Conservation (phyloP, 1,140 invertebrate species). For the Triops cancriformis region DNA sequence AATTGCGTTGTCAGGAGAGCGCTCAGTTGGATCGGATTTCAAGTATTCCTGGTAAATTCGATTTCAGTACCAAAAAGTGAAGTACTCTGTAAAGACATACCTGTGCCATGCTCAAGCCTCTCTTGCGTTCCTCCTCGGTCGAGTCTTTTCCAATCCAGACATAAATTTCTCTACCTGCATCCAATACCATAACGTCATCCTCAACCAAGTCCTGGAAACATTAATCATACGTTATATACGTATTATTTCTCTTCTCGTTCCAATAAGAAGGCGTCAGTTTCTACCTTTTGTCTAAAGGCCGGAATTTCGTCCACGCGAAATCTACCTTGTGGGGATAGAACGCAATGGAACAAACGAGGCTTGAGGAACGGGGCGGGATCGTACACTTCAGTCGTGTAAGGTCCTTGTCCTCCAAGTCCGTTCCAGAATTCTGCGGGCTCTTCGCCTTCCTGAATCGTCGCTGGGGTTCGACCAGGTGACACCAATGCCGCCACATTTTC, state of each 20-base stretch:
- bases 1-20: slow-evolving; percentile 47
- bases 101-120: slow-evolving; percentile 49
- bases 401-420: slow-evolving; percentile 54
- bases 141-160: slow-evolving; percentile 65
- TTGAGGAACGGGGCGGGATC: slow-evolving; percentile 37
- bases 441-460: slow-evolving; percentile 54
- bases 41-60: slow-evolving; percentile 49
- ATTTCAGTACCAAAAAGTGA: slow-evolving; percentile 6
- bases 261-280: not conserved
- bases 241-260: slow-evolving; percentile 7
- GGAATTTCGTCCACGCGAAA: slow-evolving; percentile 59
- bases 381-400: slow-evolving; percentile 45
- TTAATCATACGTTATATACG: slow-evolving; percentile 15
- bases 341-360: slow-evolving; percentile 57
- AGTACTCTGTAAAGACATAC: slow-evolving; percentile 36
- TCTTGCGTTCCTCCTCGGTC: slow-evolving; percentile 54
- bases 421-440: slow-evolving; percentile 68
- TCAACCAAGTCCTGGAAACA: slow-evolving; percentile 56
- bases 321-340: slow-evolving; percentile 46
- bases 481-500: slow-evolving; percentile 45
- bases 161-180: slow-evolving; percentile 62
- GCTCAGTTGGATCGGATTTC: slow-evolving; percentile 42
- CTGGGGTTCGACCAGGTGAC: slow-evolving; percentile 45
- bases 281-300: slow-evolving; percentile 51
- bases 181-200: slow-evolving; percentile 64